These are phyloP conservation scores for Cyrtodaria siliqua DNA, from an alignment of 2,888 invertebrate genomes.

Conservation along the genomic window DNA sequence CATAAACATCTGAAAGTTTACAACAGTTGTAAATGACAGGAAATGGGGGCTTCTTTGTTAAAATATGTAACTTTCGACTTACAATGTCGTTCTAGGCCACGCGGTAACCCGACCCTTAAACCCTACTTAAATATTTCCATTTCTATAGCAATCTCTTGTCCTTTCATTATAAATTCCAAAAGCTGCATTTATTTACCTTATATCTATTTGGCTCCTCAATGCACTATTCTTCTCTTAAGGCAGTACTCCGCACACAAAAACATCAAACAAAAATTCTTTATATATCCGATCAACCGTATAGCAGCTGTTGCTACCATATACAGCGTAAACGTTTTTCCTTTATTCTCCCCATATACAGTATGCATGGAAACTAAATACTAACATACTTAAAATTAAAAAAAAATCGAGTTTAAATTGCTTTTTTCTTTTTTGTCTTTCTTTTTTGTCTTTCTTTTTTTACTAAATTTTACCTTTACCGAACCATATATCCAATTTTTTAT, in stretches of 20 bases:
- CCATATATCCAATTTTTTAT: no score
- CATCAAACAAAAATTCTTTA: constrained; percentile 37
- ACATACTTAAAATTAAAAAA: constrained; percentile 5
- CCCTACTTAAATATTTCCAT: constrained; percentile 28
- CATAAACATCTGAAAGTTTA: not conserved
- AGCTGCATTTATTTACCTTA: constrained; percentile 48
- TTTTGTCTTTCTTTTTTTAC: no score
- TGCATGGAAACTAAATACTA: constrained; percentile 3
- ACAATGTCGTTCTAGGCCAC: constrained; percentile 34
- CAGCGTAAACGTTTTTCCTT: no score
- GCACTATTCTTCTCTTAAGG: no score
- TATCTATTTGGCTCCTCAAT: constrained; percentile 24
- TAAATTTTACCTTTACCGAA: no score
- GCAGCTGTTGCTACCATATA: constrained; percentile 20
- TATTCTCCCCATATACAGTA: no score
- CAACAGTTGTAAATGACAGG: constrained; percentile 25
- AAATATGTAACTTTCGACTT: constrained; percentile 59
- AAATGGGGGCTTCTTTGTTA: constrained; percentile 44
- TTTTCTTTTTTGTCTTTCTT: no score
- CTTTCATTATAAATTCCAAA: constrained; percentile 40
- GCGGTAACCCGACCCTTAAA: constrained; percentile 46
- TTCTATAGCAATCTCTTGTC: constrained; percentile 49
- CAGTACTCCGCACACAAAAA: constrained; percentile 14
- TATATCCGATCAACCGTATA: constrained; percentile 29
- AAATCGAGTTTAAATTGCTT: no score